phyloP scores from a whole-genome alignment of 1,140 invertebrate genomes.

The Coelopa frigida region DNA sequence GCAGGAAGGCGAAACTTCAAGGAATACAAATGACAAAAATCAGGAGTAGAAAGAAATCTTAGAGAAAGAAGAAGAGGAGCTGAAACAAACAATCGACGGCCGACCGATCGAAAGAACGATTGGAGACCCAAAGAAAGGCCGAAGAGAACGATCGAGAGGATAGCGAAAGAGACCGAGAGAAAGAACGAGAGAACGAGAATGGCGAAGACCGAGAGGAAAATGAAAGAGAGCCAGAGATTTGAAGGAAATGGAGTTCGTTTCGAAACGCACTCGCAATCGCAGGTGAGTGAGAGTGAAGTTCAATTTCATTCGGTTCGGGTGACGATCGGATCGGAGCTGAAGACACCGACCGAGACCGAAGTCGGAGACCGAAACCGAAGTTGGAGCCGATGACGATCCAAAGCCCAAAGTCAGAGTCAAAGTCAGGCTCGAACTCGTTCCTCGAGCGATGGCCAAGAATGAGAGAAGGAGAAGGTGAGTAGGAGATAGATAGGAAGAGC shows the following conservation, averaged over 20 bases:
- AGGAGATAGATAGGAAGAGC: too few species aligned
- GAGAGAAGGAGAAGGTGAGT: too few species aligned
- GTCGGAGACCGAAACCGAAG: not conserved
- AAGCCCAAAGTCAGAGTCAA: conserved; percentile 25
- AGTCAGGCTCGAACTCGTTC: too few species aligned
- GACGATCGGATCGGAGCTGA: not conserved
- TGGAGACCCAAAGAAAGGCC: not conserved
- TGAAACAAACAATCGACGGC: not conserved
- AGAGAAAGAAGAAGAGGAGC: too few species aligned
- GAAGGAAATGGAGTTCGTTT: not conserved
- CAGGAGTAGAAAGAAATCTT: too few species aligned
- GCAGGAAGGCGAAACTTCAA: too few species aligned
- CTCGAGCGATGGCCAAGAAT: too few species aligned
- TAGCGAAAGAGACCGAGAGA: not conserved
- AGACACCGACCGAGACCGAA: not conserved
- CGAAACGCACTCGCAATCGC: conserved; percentile 2
- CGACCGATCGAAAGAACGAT: not conserved
- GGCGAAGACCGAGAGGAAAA: not conserved
- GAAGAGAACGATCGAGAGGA: not conserved
- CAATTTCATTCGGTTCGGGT: conserved; percentile 16
- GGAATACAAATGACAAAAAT: too few species aligned
- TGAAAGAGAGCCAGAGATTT: too few species aligned
- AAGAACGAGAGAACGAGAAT: not conserved
- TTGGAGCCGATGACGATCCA: not conserved
- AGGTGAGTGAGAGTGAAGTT: conserved; percentile 45